Conservation (phyloP, 2,113 vertebrate species). For the Oryzias melastigma region DNA sequence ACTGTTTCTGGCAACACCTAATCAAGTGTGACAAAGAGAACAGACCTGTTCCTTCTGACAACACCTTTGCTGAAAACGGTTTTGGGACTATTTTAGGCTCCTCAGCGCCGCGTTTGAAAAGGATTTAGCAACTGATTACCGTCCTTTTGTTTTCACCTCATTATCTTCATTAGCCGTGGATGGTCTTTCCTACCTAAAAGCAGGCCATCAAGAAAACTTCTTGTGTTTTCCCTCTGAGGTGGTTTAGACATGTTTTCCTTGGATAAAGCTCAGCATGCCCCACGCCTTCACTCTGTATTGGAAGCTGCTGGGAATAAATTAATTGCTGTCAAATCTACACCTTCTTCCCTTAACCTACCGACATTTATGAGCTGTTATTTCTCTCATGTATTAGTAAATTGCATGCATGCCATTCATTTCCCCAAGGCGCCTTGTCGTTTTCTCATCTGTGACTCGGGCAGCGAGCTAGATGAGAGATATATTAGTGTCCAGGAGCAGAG, state of each 20-base stretch:
- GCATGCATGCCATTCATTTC: constrained; percentile 65
- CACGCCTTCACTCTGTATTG: constrained; percentile 24
- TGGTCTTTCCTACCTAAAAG: background rate
- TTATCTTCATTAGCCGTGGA: too few species aligned
- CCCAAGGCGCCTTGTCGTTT: constrained; percentile 63
- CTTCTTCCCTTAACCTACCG: constrained; percentile 32
- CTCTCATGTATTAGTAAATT: constrained; percentile 65
- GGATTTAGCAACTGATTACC: too few species aligned
- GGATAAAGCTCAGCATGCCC: constrained; percentile 9
- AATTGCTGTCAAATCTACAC: constrained; percentile 49
- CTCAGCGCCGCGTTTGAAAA: background rate
- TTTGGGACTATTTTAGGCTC: background rate
- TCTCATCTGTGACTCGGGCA: constrained; percentile 61
- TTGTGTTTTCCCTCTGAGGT: constrained; percentile 2
- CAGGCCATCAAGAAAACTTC: background rate
- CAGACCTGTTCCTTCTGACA: constrained; percentile 5
- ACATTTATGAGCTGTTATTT: constrained; percentile 63
- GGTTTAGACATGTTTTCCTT: constrained; percentile 1
- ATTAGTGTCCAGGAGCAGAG: constrained; percentile 71
- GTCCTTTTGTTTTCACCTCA: constrained; percentile 5
- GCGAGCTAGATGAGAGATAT: constrained; percentile 65
- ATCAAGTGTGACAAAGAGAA: constrained; percentile 18
- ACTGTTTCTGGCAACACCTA: constrained; percentile 24
- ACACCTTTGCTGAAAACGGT: background rate
- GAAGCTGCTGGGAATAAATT: constrained; percentile 54